Evolutionary conservation across 2,797 vertebrate genomes (phyloP).

Genomic region (Varecia variegata): DNA sequence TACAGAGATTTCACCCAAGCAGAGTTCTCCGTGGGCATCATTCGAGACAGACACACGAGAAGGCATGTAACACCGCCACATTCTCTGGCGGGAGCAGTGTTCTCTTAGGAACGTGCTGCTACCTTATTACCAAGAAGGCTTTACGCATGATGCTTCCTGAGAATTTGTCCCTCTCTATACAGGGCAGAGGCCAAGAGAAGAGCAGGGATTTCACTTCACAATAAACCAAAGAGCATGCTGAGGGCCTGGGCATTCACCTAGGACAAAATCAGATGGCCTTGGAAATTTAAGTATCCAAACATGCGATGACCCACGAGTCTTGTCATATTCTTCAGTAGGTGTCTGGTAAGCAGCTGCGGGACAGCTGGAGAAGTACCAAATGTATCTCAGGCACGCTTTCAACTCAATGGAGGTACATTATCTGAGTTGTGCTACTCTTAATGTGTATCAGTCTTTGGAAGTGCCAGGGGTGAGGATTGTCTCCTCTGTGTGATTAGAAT

Average conservation of each 20-base stretch:
- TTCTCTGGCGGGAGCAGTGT: background rate
- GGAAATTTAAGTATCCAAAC: background rate
- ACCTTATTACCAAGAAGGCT: background rate
- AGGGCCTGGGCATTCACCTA: background rate
- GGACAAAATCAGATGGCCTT: background rate
- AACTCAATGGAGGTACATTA: background rate
- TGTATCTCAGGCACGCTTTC: background rate
- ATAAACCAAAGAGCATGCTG: background rate
- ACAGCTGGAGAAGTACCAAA: background rate
- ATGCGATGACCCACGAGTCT: background rate
- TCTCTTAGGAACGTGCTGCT: background rate
- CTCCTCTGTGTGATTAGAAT: no score
- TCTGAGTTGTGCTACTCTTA: background rate
- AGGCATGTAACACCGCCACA: background rate
- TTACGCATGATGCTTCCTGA: background rate
- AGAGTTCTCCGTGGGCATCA: background rate
- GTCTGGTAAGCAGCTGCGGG: background rate
- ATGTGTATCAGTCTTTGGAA: no score
- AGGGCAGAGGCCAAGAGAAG: background rate
- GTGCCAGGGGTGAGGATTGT: no score
- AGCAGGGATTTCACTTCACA: background rate
- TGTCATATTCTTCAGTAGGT: background rate
- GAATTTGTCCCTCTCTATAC: background rate
- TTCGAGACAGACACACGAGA: background rate
- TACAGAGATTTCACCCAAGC: background rate